Evolutionary conservation across 2,797 vertebrate genomes (phyloP), one percentile per base, ranked within the genome.

Genomic region (Cossypha dichroa): DNA sequence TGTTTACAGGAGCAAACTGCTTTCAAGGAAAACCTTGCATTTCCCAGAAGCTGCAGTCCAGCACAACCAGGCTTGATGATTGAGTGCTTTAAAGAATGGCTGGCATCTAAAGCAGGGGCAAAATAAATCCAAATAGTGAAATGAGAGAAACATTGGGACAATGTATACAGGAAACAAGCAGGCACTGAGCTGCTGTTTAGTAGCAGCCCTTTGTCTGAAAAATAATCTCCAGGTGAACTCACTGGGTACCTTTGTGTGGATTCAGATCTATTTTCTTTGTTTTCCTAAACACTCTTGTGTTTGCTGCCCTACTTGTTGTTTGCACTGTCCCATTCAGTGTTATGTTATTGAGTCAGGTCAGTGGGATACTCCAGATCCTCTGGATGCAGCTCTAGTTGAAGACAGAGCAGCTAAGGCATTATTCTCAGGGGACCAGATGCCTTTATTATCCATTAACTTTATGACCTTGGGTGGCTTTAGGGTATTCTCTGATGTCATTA

Each of bases 381-480:
- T 66, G 56, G 70, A 45, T 85, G 22, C 45, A 87, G 49, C 51
- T 79, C 38, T 51, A 41, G 49, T 60, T 52, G 55, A 88, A 90
- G 60, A 33, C 18, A 78, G 31, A 63, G 46, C 63, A 77, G 46
- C 58, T 60, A 55, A 76, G 49, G 28, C 20, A 26, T 49, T 64
- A 49, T 67, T 89, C 49, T 38, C 23, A 67, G 64, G 23, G 31
- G 41, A 83, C 40, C 33, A n/a, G 34, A 40, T 36, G 40, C 43
- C 56, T 93, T 91, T 88, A 96, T 95, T 96, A 96, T 81, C 87
- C 72, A 90, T 97, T 96, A 96, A 96, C 93, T 92, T 91, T 31
- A 66, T 94, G 92, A 86, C 95, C 91, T 91, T 86, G 43, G 15
- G 34, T 90, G 68, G 34, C 70, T 76, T 94, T 88, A 78, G 93